Evolutionary conservation across 2,797 vertebrate species (phyloP), one percentile per base, ranked within the genome.

Genomic region (Halcyon smyrnensis): DNA sequence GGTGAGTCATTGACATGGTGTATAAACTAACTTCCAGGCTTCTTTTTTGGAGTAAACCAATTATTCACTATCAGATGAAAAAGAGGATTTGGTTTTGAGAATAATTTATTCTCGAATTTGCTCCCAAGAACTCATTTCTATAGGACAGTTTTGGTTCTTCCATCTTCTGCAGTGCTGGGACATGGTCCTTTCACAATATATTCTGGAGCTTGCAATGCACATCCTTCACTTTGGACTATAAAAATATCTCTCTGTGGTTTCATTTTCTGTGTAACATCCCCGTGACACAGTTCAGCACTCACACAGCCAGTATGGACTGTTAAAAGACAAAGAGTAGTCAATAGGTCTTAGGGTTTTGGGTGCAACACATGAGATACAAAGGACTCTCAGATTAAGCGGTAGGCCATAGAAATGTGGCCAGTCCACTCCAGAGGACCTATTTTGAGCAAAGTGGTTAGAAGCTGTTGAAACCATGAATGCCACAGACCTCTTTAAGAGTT

Each of bases 1-100:
- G 6, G 3, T 30, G 24, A 3, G 11, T 60, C 39, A 43, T 4
- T 41, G 15, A 46, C 10, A 3, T 20, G 43, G 12, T 0, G 7
- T 64, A 18, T 37, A 7, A 27, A 46, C 30, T 67, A 63, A 46
- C 12, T 68, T 85, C 25, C 30, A 77, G 34, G 15, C 11, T 43
- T 91, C 27, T 69, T 78, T 78, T 89, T 63, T 48, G 24, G 8
- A 81, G 15, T 6, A 7, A 48, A 77, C 20, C 32, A 27, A 45
- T 43, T 62, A 23, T 15, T 84, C 13, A 15, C 7, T 82, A 84
- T 50, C 65, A 78, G 23, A 34, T 87, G 48, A 82, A 91, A 50
- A 50, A 19, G 15, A 11, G 1, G 11, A 3, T 27, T 93, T 73
- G 17, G 25, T 50, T 92, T 75, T 68, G 45, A 43, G 27, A 68